These are phyloP conservation scores for Nycticebus coucang DNA, from an alignment of 2,113 vertebrate genomes.

Conservation along the genomic window DNA sequence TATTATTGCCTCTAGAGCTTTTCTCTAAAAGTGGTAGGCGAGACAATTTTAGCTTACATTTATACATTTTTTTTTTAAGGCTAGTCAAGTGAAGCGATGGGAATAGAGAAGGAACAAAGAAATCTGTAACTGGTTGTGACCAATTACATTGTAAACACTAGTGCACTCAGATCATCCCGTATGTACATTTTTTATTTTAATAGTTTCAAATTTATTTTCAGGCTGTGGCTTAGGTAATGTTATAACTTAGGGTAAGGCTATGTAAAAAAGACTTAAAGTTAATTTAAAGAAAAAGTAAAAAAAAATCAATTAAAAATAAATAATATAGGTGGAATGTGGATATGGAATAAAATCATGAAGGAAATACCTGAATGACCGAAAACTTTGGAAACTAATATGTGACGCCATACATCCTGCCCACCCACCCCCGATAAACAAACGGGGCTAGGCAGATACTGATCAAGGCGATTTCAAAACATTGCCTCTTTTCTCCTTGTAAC, in stretches of 20 bases:
- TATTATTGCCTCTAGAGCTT: constrained; percentile 31
- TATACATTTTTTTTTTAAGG: background rate
- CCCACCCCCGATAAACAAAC: too few species aligned
- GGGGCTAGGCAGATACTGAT: background rate
- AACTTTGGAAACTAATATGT: background rate
- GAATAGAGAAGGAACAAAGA: background rate
- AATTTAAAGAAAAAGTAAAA: constrained; percentile 64
- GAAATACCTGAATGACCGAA: background rate
- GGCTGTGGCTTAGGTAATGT: constrained; percentile 50
- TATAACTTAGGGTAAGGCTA: constrained; percentile 49
- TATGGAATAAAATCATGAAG: constrained; percentile 13
- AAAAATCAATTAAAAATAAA: constrained; percentile 50
- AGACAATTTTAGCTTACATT: constrained; percentile 52
- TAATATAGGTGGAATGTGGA: constrained; percentile 24
- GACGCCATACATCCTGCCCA: background rate
- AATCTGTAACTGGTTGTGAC: background rate
- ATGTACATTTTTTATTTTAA: constrained; percentile 57
- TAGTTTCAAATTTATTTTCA: constrained; percentile 67
- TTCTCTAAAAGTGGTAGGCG: background rate
- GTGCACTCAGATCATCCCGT: background rate
- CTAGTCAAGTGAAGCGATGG: background rate
- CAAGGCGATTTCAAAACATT: background rate
- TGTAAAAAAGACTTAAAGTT: constrained; percentile 58
- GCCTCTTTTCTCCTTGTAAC: background rate
- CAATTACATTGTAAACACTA: background rate